Base-by-base conservation (phyloP, 1,140 invertebrate species). In the Diorhabda elongata region DNA sequence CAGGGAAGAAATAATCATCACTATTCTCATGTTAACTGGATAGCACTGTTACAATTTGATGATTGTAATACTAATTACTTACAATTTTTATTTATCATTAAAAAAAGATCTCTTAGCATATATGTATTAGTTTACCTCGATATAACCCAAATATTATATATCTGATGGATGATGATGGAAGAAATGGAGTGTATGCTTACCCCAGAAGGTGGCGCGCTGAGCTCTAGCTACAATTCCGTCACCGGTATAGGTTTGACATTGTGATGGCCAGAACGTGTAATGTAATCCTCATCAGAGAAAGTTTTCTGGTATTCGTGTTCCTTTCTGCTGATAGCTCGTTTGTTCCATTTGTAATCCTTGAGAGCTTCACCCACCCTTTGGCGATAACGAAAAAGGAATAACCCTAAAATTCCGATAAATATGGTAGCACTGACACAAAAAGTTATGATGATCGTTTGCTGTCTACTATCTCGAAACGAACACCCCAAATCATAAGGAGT, bases 201-300 rank as follows among this genome's bases (percentile, higher is more conserved):
- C 76, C 84, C 84, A 83, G 88, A 89, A 85, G 89, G 89, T 79
- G 89, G 87, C 83, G 89, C 87, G 87, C 89, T 89, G 84, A 91
- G 89, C 86, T 93, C 91, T 93, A 93, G 92, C 92, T 94, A 95
- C 89, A 95, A 92, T 82, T 94, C 93, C 83, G 93, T 95, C 71
- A 94, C 92, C 58, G 93, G 93, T 76, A 94, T 92, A 3, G 91
- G 89, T 79, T 92, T 84, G 77, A 86, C 83, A 81, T 77, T 83
- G 78, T 82, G 83, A 74, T 85, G 85, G 84, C 80, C 87, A 7
- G 87, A 83, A 9, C 91, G 84, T 9, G 90, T 87, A 77, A 91
- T 92, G 80, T 91, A 92, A 71, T 94, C 92, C 75, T 93, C 92
- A 41, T 92, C 91, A 11, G 90, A 91, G 78, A 91, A 92, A 2